Base-by-base conservation (phyloP, 2,113 vertebrate genomes). In the Bungarus multicinctus region DNA sequence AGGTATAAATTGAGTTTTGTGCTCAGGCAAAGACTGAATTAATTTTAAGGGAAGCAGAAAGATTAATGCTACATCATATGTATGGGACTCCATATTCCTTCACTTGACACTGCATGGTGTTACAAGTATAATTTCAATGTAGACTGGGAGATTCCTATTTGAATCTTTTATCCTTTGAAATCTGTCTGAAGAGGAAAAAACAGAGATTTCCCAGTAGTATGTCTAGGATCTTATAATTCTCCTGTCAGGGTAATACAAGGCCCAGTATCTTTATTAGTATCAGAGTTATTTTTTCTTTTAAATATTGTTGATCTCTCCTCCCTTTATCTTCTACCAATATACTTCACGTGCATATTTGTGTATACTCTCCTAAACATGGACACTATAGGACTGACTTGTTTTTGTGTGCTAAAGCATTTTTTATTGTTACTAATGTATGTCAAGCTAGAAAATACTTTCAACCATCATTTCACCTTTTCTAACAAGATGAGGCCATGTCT, bases 401-500 rank as follows among this genome's bases (percentile, higher is more conserved):
- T n/a, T 20, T 39, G 18, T 81, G 34, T 81, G 6, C 1, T 53
- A 58, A 34, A 74, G 27, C 27, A 90, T 86, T 47, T 53, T 45
- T 88, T 89, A 1, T 95, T 94, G 92, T 89, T 54, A 87, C 18
- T 45, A 92, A 69, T 87, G 14, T 23, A 90, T 14, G 85, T 92
- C 74, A 91, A 87, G 69, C 50, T 20, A 92, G 30, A 93, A 95
- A 95, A 86, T 87, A 18, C 23, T 91, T 90, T 91, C 53, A 94
- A 69, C 87, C 95, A 30, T 90, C 12, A 12, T 95, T 96, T 92
- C 89, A 92, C 22, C 85, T 93, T 90, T 45, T n/a, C 27, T 90
- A 94, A 86, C 87, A 53, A 52, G 57, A 94, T 95, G 90, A 34
- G 60, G 89, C 93, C 88, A 64, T 90, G 53, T 92, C 54, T 94